Percentiles rank a stretch among this genome's conserved stretches.
phyloP scores from a whole-genome alignment of 2,113 vertebrate species.

The Prolemur simus region DNA sequence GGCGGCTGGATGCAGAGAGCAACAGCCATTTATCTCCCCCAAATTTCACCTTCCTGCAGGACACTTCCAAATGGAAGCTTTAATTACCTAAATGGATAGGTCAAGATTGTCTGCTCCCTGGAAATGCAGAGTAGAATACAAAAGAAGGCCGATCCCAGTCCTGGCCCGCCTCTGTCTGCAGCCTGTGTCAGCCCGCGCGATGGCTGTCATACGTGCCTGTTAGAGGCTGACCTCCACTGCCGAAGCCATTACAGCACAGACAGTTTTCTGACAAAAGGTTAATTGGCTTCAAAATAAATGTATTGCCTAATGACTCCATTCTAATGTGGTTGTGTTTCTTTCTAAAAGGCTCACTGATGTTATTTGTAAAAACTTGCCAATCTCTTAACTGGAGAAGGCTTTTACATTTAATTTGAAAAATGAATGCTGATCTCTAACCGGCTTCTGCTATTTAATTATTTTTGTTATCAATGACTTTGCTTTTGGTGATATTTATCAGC shows the following conservation, averaged over 20 bases:
- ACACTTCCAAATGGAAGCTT: slow-evolving; percentile 89
- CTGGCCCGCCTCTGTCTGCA: slow-evolving; percentile 72
- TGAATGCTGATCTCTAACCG: slow-evolving; percentile 81
- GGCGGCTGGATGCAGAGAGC: slow-evolving; percentile 78
- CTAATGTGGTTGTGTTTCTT: slow-evolving; percentile 82
- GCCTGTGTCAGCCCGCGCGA: slow-evolving; percentile 77
- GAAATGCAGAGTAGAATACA: slow-evolving; percentile 85
- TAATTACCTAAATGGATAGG: slow-evolving; percentile 91
- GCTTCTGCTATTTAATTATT: slow-evolving; percentile 82
- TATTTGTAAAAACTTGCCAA: slow-evolving; percentile 87
- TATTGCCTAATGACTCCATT: slow-evolving; percentile 88
- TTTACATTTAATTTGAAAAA: slow-evolving; percentile 87
- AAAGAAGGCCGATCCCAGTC: slow-evolving; percentile 79
- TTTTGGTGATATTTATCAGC: slow-evolving; percentile 71
- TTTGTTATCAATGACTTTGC: slow-evolving; percentile 69
- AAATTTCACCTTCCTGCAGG: slow-evolving; percentile 88
- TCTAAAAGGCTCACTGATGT: slow-evolving; percentile 83
- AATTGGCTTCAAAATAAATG: slow-evolving; percentile 92
- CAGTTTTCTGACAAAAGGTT: slow-evolving; percentile 89
- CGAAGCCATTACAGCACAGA: slow-evolving; percentile 80
- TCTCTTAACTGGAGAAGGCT: slow-evolving; percentile 81
- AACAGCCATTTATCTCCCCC: slow-evolving; percentile 86
- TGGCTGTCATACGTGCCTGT: slow-evolving; percentile 84
- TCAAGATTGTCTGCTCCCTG: slow-evolving; percentile 83
- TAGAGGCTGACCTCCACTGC: slow-evolving; percentile 84